Conservation (phyloP, 2,797 vertebrate species). For the Euphonia xanthogaster region DNA sequence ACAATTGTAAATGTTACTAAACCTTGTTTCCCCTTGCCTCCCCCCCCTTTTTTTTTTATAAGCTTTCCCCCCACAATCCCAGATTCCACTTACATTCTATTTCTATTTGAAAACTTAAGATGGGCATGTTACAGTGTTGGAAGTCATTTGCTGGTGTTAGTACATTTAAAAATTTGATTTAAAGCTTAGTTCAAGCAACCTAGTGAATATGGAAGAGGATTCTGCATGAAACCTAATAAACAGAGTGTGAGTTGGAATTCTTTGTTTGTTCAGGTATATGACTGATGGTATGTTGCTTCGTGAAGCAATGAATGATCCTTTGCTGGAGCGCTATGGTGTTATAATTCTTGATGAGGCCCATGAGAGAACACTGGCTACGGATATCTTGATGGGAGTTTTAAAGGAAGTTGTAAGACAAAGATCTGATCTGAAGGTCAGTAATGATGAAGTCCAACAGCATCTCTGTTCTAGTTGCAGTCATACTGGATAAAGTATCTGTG, state of each 20-base stretch:
- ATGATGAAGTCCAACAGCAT: neutral
- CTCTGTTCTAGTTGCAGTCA: neutral
- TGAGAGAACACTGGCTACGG: slow-evolving; percentile 93
- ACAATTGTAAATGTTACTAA: neutral
- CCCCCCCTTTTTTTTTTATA: neutral
- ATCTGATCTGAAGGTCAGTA: slow-evolving; percentile 89
- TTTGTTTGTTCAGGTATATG: slow-evolving; percentile 85
- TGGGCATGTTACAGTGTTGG: neutral
- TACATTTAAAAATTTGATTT: neutral
- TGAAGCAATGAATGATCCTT: slow-evolving; percentile 98
- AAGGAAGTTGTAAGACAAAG: slow-evolving; percentile 95
- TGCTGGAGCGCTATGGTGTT: slow-evolving; percentile 93
- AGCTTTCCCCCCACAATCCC: fast-evolving
- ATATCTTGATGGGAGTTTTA: slow-evolving; percentile 96
- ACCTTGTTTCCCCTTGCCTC: neutral
- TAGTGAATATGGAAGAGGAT: neutral
- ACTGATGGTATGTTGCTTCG: slow-evolving; percentile 96
- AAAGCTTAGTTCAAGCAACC: neutral
- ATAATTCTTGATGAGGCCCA: slow-evolving; percentile 97
- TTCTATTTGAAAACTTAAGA: neutral
- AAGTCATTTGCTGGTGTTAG: neutral
- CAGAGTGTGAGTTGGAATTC: neutral
- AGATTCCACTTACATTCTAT: neutral
- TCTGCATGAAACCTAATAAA: neutral
- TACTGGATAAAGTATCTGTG: neutral